phyloP scores from a whole-genome alignment of 2,113 vertebrate species.

The Pollimyrus isidori region DNA sequence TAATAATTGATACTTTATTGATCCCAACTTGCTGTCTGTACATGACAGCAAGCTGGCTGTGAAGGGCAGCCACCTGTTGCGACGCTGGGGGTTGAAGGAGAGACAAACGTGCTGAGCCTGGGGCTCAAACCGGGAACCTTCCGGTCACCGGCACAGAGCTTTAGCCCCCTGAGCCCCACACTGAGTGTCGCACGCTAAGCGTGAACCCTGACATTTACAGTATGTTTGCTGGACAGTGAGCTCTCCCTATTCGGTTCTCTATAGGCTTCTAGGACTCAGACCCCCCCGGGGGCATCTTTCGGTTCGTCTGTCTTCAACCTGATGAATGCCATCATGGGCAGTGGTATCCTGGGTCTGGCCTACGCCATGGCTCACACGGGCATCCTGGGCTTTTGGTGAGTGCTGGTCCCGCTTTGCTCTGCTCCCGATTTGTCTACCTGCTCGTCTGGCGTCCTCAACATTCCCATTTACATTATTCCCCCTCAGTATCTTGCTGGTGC shows the following conservation, averaged over 20 bases:
- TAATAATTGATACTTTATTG: not conserved
- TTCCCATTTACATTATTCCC: slow-evolving; percentile 17
- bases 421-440: not conserved
- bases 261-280: slow-evolving; percentile 48
- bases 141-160: not conserved
- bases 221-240: not conserved
- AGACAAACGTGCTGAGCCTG: no score
- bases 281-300: slow-evolving; percentile 70
- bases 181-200: no score
- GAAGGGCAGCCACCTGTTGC: not conserved
- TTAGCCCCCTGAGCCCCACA: not conserved
- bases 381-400: slow-evolving; percentile 84
- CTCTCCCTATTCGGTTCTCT: slow-evolving; percentile 23
- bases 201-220: not conserved
- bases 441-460: not conserved
- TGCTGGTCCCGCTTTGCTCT: not conserved
- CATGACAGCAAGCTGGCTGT: not conserved
- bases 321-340: slow-evolving; percentile 94
- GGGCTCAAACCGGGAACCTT: not conserved
- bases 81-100: no score
- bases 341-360: slow-evolving; percentile 85
- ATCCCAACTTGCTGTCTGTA: not conserved
- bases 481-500: slow-evolving; percentile 72
- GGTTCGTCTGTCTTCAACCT: slow-evolving; percentile 83
- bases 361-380: slow-evolving; percentile 87